A percentile compares a stretch with the other conserved stretches of the same genome.
Evolutionary conservation across 2,113 vertebrate species (phyloP).

Genomic region (Taxidea taxus): DNA sequence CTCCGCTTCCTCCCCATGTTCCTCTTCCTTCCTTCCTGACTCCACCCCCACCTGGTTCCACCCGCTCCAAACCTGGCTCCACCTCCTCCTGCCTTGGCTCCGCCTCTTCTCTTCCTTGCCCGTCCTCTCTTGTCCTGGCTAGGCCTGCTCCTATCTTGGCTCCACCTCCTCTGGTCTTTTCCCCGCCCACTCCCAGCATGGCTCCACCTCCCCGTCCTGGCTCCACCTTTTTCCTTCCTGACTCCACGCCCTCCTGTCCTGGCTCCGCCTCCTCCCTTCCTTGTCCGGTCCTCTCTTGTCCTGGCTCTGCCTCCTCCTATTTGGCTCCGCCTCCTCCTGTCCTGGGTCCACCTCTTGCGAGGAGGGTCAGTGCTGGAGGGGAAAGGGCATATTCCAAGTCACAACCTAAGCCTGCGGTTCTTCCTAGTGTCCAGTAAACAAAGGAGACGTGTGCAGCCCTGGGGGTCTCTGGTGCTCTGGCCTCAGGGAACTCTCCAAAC

Average conservation of each 20-base stretch:
- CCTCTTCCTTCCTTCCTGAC: background rate
- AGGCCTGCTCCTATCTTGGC: background rate
- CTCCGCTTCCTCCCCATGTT: too few relatives aligned
- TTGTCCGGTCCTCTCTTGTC: accelerated
- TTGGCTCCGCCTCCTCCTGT: background rate
- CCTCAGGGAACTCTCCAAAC: background rate
- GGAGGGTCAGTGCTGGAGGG: background rate
- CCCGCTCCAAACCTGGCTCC: background rate
- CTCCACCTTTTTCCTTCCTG: background rate
- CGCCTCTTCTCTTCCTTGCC: too few relatives aligned
- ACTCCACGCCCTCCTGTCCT: too few relatives aligned
- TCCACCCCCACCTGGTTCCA: background rate
- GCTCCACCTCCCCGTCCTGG: background rate
- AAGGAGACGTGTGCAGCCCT: background rate
- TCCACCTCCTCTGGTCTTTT: background rate
- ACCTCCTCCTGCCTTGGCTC: background rate
- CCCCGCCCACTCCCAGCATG: too few relatives aligned
- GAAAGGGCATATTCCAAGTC: background rate
- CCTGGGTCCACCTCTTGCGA: background rate
- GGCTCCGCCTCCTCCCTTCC: background rate
- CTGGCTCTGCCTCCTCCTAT: background rate
- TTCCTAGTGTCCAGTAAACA: background rate
- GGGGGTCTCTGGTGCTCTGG: background rate
- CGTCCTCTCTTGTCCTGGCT: too few relatives aligned
- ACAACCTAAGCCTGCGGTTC: background rate